Base-by-base conservation (phyloP, 2,888 invertebrate species). In the Tinea trinotella region DNA sequence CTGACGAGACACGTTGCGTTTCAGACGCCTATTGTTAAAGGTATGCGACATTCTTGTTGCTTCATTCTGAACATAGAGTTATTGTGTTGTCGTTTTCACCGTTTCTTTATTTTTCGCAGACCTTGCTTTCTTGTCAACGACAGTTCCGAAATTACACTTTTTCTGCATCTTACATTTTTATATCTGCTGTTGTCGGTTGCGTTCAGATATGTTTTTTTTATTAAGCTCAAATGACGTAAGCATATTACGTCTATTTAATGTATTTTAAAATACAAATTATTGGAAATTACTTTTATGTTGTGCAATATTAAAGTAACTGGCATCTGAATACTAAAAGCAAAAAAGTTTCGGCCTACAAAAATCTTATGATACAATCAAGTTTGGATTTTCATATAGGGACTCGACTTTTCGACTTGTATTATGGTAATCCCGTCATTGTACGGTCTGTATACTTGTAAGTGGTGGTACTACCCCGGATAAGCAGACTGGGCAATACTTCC, bases 81-180 rank as follows among this genome's bases (percentile, higher is more conserved):
- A 69, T 68, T 68, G 64, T 67, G 64, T 66, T 48, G 48, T 74
- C 76, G 73, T 78, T 76, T 69, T 71, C 64, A 57, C 62, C 63
- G 63, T 64, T 62, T 63, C 18, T 63, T 63, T 61, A 61, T 53
- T 71, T 71, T 72, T 68, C 67, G 61, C 68, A 68, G 70, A 70
- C 66, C 67, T 68, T 67, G 68, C 64, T 44, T 57, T 56, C 53
- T 40, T 48, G 34, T 19, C 13, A 12, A 24, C 50, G 24, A 50
- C 24, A 50, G 24, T 50, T 50, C n/a, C 17, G 10, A 48, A 48
- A 48, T 46, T 48, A 15, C 7, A 15, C 18, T 3, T 50, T 50
- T 50, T 50, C 24, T 50, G 20, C 49, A 49, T n/a, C 19, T 15
- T 12, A 18, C 12, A 49, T 22, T 22, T 18, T 46, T 46, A 18